phyloP scores from a whole-genome alignment of 2,888 invertebrate species.

The Melieria crassipennis region DNA sequence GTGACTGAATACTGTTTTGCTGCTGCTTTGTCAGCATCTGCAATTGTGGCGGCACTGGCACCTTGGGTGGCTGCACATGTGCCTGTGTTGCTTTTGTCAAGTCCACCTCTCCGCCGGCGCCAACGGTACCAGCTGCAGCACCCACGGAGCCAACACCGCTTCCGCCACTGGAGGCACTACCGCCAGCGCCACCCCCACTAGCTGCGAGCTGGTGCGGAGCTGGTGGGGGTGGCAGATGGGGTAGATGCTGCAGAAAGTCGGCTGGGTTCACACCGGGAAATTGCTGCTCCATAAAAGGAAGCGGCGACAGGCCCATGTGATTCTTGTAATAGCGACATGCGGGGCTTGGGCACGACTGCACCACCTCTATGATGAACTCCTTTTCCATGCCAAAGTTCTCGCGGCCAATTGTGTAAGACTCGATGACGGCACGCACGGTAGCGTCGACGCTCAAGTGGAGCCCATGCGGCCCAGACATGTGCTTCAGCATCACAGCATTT shows the following conservation, averaged over 20 bases:
- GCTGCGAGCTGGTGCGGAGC: constrained; percentile 44
- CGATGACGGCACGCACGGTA: constrained; percentile 85
- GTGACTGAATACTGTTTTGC: constrained; percentile 60
- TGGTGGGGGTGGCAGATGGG: constrained; percentile 57
- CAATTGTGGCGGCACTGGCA: constrained; percentile 52
- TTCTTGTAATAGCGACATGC: constrained; percentile 89
- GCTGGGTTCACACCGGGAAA: constrained; percentile 68
- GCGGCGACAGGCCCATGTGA: constrained; percentile 72
- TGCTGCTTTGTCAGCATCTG: constrained; percentile 63
- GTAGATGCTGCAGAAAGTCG: constrained; percentile 76
- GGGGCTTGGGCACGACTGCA: constrained; percentile 88
- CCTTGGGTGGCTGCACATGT: constrained; percentile 30
- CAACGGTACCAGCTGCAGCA: constrained; percentile 41
- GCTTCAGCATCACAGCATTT: constrained; percentile 89
- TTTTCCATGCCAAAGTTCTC: constrained; percentile 79
- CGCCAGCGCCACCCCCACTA: constrained; percentile 9
- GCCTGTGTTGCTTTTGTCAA: constrained; percentile 55
- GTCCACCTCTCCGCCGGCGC: constrained; percentile 58
- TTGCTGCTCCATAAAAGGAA: constrained; percentile 65
- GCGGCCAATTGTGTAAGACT: constrained; percentile 79
- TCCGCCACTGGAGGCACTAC: constrained; percentile 20
- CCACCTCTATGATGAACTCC: constrained; percentile 88
- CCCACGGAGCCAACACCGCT: constrained; percentile 45
- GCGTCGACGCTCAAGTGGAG: constrained; percentile 85
- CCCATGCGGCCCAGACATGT: constrained; percentile 89